Evolutionary conservation across 2,888 invertebrate species (phyloP).

Genomic region (Euzetes globulus): DNA sequence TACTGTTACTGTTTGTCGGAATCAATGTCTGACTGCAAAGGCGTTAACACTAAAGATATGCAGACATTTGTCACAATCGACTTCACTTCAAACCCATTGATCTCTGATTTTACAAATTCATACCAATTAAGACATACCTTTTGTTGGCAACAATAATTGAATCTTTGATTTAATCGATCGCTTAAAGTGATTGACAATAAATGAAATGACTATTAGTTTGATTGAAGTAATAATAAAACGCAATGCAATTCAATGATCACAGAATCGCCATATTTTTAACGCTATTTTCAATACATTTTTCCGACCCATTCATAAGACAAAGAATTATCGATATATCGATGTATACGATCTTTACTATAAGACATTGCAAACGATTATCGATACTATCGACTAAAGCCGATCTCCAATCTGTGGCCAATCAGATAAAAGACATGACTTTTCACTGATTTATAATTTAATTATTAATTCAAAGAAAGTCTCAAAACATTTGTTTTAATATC

Average conservation of each 20-base stretch:
- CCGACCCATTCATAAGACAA: not conserved
- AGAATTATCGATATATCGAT: slow-evolving; percentile 20
- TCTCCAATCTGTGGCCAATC: too few species aligned
- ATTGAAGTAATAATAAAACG: not conserved
- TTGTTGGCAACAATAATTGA: not conserved
- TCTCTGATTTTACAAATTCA: not conserved
- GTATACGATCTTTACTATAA: not conserved
- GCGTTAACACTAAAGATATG: too few species aligned
- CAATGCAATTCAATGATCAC: not conserved
- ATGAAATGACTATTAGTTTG: not conserved
- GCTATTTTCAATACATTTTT: not conserved
- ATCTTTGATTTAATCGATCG: not conserved
- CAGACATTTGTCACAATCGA: too few species aligned
- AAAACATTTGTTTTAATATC: too few species aligned
- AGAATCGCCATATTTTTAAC: slow-evolving; percentile 17
- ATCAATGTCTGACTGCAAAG: too few species aligned
- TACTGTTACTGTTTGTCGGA: too few species aligned
- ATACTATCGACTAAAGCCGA: not conserved
- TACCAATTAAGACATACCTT: not conserved
- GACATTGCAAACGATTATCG: not conserved
- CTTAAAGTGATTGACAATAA: not conserved
- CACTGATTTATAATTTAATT: too few species aligned
- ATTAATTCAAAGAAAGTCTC: too few species aligned
- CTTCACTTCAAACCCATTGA: too few species aligned
- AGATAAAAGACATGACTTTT: too few species aligned